phyloP scores from a whole-genome alignment of 2,888 invertebrate species.

The Hesperia comma region DNA sequence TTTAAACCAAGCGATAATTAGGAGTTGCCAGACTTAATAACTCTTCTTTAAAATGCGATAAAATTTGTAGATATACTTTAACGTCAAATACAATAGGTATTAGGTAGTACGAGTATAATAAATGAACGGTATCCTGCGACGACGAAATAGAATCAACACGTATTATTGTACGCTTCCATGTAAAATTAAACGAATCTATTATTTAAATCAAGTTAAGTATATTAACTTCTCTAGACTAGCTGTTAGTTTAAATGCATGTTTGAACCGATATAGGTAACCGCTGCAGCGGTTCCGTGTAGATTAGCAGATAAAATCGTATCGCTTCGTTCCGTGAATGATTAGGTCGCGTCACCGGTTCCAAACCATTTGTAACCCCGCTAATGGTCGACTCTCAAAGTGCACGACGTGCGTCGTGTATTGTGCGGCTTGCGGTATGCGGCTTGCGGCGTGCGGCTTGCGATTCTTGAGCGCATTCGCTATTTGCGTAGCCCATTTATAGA shows the following conservation, averaged over 20 bases:
- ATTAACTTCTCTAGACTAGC: no score
- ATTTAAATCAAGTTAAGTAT: neutral
- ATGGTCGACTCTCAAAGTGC: conserved; percentile 18
- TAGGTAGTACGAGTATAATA: no score
- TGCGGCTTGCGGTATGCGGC: no score
- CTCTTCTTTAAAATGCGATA: no score
- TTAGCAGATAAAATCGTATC: conserved; percentile 29
- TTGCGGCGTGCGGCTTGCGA: no score
- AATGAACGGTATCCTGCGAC: no score
- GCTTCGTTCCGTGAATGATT: conserved; percentile 33
- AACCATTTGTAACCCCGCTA: conserved; percentile 39
- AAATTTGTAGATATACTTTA: no score
- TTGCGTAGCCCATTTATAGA: neutral
- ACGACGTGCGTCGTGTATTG: neutral
- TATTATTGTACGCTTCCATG: no score
- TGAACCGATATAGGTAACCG: conserved; percentile 11
- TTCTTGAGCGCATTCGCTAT: neutral
- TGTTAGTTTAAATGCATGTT: neutral
- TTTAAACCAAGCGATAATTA: no score
- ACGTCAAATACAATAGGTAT: no score
- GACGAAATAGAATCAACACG: no score
- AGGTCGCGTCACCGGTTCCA: conserved; percentile 39
- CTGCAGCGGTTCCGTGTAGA: conserved; percentile 26
- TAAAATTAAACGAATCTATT: neutral
- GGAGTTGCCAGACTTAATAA: no score